Base-by-base conservation (phyloP, 2,888 invertebrate genomes). In the Dynastes maya region DNA sequence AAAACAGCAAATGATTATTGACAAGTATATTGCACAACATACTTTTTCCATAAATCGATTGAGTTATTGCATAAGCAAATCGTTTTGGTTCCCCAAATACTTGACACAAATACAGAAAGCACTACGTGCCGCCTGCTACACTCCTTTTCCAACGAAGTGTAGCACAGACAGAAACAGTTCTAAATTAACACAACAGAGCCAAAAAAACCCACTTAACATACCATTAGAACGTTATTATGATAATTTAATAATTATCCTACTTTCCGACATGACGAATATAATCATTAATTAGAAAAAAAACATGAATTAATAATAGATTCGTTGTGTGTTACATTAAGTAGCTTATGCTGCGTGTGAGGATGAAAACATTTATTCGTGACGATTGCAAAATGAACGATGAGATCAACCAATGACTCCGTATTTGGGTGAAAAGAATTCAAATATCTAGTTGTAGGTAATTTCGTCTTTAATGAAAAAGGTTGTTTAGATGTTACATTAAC, bases 241-340 rank as follows among this genome's bases (percentile, higher is more conserved):
- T 74, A 61, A 74, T 74, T 74, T 61, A 58, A 74, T 74, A 74
- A 74, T 74, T 74, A 74, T 61, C 40, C 72, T 74, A 74, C 61
- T 74, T 61, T 45, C 61, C 37, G 27, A 40, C 61, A 72, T 49
- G 22, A 74, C 61, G 72, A 74, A 63, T 74, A 74, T 74, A 74
- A 61, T 61, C 63, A 74, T 61, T 45, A 63, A 74, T 61, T 37
- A 22, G 11, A 45, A 45, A 74, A 72, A 72, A 27, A 9, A 27
- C 27, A 45, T 71, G 72, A 74, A 74, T 74, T 58, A 22, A 63
- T 72, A 74, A 61, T 49, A 27, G 45, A 29, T 4, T 37, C 16
- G 55, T 55, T 16, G 16, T 61, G 58, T 61, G 61, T 72, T n/a
- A 4, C 8, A 55, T 72, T 45, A 61, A 16, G 51, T 68, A 68